Base-by-base conservation (phyloP, 2,888 invertebrate genomes). In the Marasmarcha lunaedactyla region DNA sequence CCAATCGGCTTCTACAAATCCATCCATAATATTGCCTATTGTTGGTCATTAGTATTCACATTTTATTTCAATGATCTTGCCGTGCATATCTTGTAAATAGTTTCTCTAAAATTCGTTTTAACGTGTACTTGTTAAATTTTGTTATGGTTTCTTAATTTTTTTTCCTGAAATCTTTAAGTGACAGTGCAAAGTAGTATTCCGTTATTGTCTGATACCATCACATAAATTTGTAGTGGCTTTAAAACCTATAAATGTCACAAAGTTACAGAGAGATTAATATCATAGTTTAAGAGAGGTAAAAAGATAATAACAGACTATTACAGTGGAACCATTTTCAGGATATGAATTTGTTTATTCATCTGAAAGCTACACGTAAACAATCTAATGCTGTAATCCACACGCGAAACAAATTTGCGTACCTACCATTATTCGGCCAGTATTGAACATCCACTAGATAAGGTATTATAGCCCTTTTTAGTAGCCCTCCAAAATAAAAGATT, bases 1-100 rank as follows among this genome's bases (percentile, higher is more conserved):
- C 77, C 69, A 25, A 25, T 61, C 57, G 70, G 55, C 67, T 69
- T 74, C 76, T 46, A 68, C 59, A 44, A 65, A 67, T 79, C 78
- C 79, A 79, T 79, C 81, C 81, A 77, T 67, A 51, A 61, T 6
- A 9, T n/a, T n/a, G n/a, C n/a, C n/a, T n/a, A 59, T 62, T 62
- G 64, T 71, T 64, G 77, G 77, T 77, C 67, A 66, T 71, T 64
- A n/a, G n/a, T n/a, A n/a, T n/a, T n/a, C n/a, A n/a, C n/a, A n/a
- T 69, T 65, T 59, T 52, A 61, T 61, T 63, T 58, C n/a, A n/a
- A n/a, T n/a, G 58, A 61, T 78, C 79, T 81, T 79, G 81, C 81
- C 81, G 71, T 61, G 66, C 69, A 71, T 71, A 71, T 76, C 70
- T 72, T 74, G 72, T 78, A 77, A 48, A 78, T 78, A 79, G 33